Conservation (phyloP, 2,797 vertebrate species). For the Phaenicophaeus curvirostris region DNA sequence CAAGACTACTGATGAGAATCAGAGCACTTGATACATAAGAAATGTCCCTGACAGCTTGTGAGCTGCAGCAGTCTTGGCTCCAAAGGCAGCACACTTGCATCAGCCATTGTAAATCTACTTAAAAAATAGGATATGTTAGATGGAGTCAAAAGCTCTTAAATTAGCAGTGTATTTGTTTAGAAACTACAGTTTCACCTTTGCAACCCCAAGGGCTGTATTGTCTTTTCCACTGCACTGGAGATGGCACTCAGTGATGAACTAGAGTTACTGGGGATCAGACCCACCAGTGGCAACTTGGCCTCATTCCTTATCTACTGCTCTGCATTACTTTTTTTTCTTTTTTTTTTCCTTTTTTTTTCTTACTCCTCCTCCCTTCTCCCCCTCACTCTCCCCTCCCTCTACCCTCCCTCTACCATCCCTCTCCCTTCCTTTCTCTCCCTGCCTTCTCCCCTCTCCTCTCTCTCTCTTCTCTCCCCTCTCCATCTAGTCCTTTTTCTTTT, state of each 20-base stretch:
- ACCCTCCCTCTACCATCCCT: fast-evolving
- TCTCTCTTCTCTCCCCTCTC: background rate
- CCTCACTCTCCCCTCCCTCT: too few relatives aligned
- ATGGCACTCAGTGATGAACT: background rate
- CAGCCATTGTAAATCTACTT: background rate
- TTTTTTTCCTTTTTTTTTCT: fast-evolving
- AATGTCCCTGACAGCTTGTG: background rate
- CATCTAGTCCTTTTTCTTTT: background rate
- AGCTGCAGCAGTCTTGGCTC: background rate
- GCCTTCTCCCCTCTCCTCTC: too few relatives aligned
- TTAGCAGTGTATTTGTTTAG: background rate
- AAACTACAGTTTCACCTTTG: background rate
- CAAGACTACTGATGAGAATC: background rate
- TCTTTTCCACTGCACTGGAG: background rate
- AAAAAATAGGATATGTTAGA: background rate
- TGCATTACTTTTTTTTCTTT: background rate
- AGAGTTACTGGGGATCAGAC: background rate
- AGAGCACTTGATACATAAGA: background rate
- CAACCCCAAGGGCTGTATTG: background rate
- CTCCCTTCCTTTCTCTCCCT: too few relatives aligned
- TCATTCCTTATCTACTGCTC: background rate
- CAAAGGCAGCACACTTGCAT: background rate
- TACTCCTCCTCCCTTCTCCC: background rate
- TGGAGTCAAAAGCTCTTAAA: constrained; percentile 2
- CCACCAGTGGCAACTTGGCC: fast-evolving